Percentiles rank a stretch among this genome's conserved stretches.
These are phyloP conservation scores for Hemiscyllium ocellatum DNA, from an alignment of 2,113 vertebrate species.

Conservation along the genomic window DNA sequence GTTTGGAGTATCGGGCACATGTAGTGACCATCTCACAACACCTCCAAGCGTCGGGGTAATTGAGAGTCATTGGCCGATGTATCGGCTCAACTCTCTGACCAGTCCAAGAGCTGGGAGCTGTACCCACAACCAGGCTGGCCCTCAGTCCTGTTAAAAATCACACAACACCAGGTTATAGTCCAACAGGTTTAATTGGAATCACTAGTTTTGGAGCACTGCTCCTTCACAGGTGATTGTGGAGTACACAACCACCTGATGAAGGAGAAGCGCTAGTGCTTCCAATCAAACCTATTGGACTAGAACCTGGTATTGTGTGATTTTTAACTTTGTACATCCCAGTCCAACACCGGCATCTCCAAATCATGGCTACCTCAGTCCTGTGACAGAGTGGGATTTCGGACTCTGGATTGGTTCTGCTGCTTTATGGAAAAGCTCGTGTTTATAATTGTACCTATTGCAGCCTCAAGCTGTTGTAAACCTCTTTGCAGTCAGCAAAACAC, in stretches of 20 bases:
- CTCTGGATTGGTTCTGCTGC: not conserved
- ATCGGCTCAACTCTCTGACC: not conserved
- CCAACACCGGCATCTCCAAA: too few species aligned
- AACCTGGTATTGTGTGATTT: too few species aligned
- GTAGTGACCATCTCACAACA: not conserved
- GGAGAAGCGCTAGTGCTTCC: too few species aligned
- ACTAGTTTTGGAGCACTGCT: too few species aligned
- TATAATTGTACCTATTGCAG: not conserved
- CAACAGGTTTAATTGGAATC: too few species aligned
- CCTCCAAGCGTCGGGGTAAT: not conserved
- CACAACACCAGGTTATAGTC: too few species aligned
- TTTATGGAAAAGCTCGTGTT: not conserved
- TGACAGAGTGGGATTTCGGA: not conserved
- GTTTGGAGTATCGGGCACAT: not conserved
- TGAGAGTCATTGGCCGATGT: not conserved
- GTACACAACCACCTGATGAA: too few species aligned
- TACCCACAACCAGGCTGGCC: not conserved
- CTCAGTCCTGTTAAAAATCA: not conserved
- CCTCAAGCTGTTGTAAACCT: too few species aligned
- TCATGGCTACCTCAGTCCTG: too few species aligned
- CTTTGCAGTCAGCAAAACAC: not conserved
- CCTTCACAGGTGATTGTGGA: too few species aligned
- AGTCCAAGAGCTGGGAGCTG: not conserved
- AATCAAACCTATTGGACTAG: too few species aligned
- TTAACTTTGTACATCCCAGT: too few species aligned